Conservation (phyloP, 2,797 vertebrate genomes). For the Spea hammondii region DNA sequence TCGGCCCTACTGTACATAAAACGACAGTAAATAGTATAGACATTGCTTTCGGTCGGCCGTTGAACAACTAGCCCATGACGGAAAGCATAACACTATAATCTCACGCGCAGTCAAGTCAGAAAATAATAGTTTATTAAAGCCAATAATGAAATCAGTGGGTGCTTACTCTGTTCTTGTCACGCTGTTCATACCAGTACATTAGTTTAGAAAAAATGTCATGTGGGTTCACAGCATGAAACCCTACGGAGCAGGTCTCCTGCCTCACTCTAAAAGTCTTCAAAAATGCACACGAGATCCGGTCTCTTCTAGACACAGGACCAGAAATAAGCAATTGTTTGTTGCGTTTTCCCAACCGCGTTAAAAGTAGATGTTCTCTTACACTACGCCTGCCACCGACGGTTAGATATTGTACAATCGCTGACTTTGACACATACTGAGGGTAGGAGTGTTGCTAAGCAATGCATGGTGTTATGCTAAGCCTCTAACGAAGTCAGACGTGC, state of each 20-base stretch:
- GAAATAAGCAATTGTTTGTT: constrained; percentile 16
- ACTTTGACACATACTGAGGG: constrained; percentile 31
- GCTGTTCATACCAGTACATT: constrained; percentile 37
- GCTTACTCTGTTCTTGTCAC: constrained; percentile 11
- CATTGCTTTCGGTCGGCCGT: too few species aligned
- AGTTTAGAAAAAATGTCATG: constrained; percentile 14
- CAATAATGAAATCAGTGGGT: constrained; percentile 32
- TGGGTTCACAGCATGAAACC: constrained; percentile 23
- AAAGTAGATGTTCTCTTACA: constrained; percentile 27
- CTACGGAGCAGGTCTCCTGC: constrained; percentile 20
- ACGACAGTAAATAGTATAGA: too few species aligned
- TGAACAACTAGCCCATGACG: neutral
- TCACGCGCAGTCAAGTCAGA: constrained; percentile 12
- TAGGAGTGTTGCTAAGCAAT: constrained; percentile 49
- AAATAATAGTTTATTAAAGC: constrained; percentile 17
- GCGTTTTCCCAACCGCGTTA: constrained; percentile 9
- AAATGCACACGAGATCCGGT: constrained; percentile 9
- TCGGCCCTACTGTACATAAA: too few species aligned
- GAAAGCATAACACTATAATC: constrained; percentile 26
- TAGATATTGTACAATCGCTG: constrained; percentile 24
- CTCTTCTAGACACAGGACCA: neutral
- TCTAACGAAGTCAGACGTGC: constrained; percentile 43
- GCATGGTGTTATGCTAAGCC: constrained; percentile 35
- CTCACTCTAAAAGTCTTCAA: neutral
- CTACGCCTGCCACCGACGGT: constrained; percentile 35